A percentile compares a stretch with the other conserved stretches of the same genome.
Conservation (phyloP, 2,797 vertebrate genomes). For the Dermochelys coriacea region DNA sequence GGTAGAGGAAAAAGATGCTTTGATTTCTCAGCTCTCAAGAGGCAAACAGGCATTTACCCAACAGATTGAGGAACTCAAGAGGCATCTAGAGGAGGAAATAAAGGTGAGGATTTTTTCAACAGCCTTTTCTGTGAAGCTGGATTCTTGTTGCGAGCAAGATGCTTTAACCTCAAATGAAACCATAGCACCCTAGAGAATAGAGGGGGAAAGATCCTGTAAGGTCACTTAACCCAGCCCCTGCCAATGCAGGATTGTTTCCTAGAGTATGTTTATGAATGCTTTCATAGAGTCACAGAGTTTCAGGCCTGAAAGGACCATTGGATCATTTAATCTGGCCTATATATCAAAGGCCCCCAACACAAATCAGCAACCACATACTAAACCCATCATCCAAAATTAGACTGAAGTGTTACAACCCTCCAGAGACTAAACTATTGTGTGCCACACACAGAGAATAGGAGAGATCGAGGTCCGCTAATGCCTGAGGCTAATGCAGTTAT, state of each 20-base stretch:
- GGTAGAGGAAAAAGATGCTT: slow-evolving; percentile 90
- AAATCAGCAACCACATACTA: no score
- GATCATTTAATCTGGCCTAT: no score
- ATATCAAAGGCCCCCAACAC: no score
- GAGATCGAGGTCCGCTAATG: no score
- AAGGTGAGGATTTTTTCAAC: slow-evolving; percentile 72
- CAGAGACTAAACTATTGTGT: no score
- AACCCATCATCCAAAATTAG: no score
- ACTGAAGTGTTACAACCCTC: no score
- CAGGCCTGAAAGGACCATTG: no score
- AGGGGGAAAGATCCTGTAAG: fast-evolving
- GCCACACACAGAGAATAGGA: no score
- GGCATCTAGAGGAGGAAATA: slow-evolving; percentile 88
- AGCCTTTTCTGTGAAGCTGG: background rate
- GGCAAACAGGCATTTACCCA: slow-evolving; percentile 92
- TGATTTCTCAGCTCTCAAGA: slow-evolving; percentile 92
- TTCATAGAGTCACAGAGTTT: background rate
- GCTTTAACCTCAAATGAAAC: background rate
- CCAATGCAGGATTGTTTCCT: background rate
- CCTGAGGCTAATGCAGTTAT: no score
- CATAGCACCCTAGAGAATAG: background rate
- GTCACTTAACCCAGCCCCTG: fast-evolving
- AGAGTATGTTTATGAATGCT: background rate
- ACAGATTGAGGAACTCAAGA: slow-evolving; percentile 93
- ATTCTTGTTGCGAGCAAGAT: background rate